These are phyloP conservation scores for Cephalopachus bancanus DNA, from an alignment of 2,797 vertebrate species.

Conservation along the genomic window DNA sequence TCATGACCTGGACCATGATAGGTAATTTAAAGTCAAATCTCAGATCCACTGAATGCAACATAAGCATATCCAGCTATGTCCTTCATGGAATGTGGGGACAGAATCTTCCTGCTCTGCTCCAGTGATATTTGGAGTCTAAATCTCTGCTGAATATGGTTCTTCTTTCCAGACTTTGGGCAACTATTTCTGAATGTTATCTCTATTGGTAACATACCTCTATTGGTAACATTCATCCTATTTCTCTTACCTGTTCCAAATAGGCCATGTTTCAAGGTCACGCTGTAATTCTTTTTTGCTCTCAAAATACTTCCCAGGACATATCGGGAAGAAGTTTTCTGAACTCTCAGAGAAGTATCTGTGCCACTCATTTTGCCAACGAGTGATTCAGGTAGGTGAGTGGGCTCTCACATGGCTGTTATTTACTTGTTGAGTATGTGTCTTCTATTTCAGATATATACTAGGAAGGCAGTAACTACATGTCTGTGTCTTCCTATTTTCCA, in stretches of 20 bases:
- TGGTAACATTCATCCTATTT: neutral
- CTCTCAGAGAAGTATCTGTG: neutral
- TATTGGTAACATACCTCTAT: neutral
- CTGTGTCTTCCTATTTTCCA: slow-evolving; percentile 13
- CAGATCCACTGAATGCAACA: neutral
- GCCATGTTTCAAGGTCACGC: neutral
- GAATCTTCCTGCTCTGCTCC: neutral
- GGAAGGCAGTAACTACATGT: neutral
- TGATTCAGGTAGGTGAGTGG: neutral
- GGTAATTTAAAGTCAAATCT: slow-evolving; percentile 34
- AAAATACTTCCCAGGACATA: neutral
- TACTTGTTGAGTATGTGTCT: neutral
- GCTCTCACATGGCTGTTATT: neutral
- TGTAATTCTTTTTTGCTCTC: neutral
- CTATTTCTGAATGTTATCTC: slow-evolving; percentile 24
- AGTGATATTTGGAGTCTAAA: neutral
- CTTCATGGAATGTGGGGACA: neutral
- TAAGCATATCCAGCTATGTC: neutral
- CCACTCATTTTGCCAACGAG: neutral
- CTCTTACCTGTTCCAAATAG: neutral
- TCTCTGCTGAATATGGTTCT: neutral
- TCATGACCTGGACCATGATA: neutral
- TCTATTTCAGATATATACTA: neutral
- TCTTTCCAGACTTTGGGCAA: neutral
- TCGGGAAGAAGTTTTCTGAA: neutral